Base-by-base conservation (phyloP, 2,888 invertebrate species). In the Odontomyia ornata region DNA sequence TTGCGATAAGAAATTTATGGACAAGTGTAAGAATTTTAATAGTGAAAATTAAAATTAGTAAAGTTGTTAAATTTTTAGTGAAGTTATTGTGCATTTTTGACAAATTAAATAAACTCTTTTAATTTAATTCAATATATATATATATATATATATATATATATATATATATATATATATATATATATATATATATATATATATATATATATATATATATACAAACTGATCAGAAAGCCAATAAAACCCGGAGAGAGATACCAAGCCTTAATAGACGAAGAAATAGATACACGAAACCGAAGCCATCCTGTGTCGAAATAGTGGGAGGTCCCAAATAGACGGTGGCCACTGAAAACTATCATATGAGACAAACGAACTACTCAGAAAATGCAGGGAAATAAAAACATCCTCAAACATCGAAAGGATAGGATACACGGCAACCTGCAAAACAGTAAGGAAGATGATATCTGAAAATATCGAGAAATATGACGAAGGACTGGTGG, bases 311-410 rank as follows among this genome's bases (percentile, higher is more conserved):
- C 15, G 15, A 62, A 62, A 7, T 11, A 9, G 13, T 62, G 5
- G 23, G 60, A 1, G 60, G 60, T 2, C 62, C 28, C 2, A 11
- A 21, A 36, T 62, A 27, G 25, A 27, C 5, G 27, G 21, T 43
- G 5, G 65, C n/a, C 65, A 65, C 30, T 21, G 28, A 1, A 65
- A 65, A 36, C 65, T 65, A 5, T 18, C 36, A 36, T 36, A 65
- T 21, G 65, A 65, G 28, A 65, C 65, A 1, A 65, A 65, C 18
- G 11, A 1, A 11, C 30, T 65, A 30, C 65, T 65, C 43, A 30
- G 43, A 5, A 65, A 65, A 18, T 43, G 65, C 7, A 65, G 21
- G 28, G 65, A 65, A 43, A 65, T 65, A 43, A 65, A 65, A 65
- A 2, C 43, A 65, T 36, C 65, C 2, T 36, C 65, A 43, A 65